Conservation (phyloP, 1,140 invertebrate species). For the Drosophila dunni region DNA sequence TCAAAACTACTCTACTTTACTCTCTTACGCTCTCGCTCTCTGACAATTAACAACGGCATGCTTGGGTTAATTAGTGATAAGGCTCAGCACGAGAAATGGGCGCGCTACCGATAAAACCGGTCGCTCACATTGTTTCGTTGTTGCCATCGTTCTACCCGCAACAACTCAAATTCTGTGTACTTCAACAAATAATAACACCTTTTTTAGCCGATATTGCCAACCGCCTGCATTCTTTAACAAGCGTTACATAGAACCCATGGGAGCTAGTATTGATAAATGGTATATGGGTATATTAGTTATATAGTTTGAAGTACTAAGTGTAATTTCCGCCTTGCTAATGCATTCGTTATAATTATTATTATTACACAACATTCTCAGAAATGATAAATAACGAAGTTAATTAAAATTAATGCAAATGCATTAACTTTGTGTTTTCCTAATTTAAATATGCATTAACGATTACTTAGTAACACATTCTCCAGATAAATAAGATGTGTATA, state of each 20-base stretch:
- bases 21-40: neutral
- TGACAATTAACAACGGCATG: constrained; percentile 24
- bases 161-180: constrained; percentile 10
- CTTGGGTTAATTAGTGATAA: constrained; percentile 46
- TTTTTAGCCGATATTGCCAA: constrained; percentile 7
- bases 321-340: neutral
- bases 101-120: constrained; percentile 32
- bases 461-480: too few relatives aligned
- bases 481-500: too few relatives aligned
- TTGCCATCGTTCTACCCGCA: constrained; percentile 21
- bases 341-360: constrained; percentile 11
- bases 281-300: neutral
- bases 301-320: neutral
- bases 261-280: constrained; percentile 11
- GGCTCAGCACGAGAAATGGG: constrained; percentile 30
- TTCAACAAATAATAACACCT: constrained; percentile 13
- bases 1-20: neutral
- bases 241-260: neutral
- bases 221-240: constrained; percentile 19
- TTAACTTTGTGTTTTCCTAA: too few relatives aligned
- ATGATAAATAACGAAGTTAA: too few relatives aligned
- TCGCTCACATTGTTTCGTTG: constrained; percentile 17
- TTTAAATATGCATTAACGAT: too few relatives aligned
- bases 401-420: too few relatives aligned
- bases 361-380: too few relatives aligned